phyloP scores from a whole-genome alignment of 2,888 invertebrate genomes.

The Peribatodes rhomboidaria region DNA sequence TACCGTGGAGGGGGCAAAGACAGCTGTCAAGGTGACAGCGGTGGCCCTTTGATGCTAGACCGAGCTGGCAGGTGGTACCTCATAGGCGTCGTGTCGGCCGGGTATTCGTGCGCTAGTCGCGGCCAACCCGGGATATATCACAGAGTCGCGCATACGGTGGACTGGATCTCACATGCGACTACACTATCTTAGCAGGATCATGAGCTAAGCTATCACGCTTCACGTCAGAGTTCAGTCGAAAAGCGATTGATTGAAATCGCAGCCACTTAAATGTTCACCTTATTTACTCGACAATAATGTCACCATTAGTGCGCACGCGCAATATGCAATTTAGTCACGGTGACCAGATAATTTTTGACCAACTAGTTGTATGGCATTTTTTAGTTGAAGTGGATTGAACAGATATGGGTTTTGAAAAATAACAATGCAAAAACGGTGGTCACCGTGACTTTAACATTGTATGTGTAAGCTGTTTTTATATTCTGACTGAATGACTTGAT shows the following conservation, averaged over 20 bases:
- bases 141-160: constrained; percentile 96
- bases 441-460: no score
- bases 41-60: constrained; percentile 96
- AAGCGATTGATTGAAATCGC: not conserved
- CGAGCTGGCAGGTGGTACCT: constrained; percentile 95
- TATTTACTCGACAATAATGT: not conserved
- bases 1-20: constrained; percentile 95
- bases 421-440: no score
- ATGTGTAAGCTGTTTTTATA: no score
- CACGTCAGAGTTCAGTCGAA: not conserved
- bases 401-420: no score
- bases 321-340: not conserved
- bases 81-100: constrained; percentile 96
- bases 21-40: constrained; percentile 93
- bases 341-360: not conserved
- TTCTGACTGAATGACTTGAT: no score
- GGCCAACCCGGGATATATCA: constrained; percentile 98
- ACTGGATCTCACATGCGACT: constrained; percentile 93
- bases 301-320: not conserved
- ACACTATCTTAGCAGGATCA: constrained; percentile 54
- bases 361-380: not conserved
- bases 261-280: no score
- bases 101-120: constrained; percentile 96
- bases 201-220: not conserved
- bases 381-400: no score